Base-by-base conservation (phyloP, 2,797 vertebrate genomes). In the Anguilla megastoma region DNA sequence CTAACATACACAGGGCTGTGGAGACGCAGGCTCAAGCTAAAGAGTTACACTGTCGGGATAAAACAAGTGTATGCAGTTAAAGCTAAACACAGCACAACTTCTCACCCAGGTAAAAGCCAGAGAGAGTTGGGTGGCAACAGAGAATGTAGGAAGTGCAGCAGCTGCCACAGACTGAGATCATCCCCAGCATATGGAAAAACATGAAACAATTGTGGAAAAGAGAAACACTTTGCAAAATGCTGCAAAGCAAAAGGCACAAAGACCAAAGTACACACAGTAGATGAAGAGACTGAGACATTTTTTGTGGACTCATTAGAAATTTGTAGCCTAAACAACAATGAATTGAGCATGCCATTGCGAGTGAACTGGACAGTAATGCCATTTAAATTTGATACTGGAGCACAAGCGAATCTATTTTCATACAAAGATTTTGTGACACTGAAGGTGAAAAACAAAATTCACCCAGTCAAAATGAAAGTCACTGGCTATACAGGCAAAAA, bases 371-470 rank as follows among this genome's bases (percentile, higher is more conserved):
- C 60, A 27, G 84, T 88, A 41, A 60, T 86, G 54, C 74, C 76
- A 85, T 88, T 88, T 69, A 90, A 91, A 50, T 7, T 88, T 18
- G 85, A 89, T 71, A 90, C 88, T 14, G 89, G 76, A 12, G 88
- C 89, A 18, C 74, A 89, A 12, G 58, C 66, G 50, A 58, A 89
- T 80, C 52, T 90, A 3, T 18, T 87, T 1, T 86, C 80, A 45
- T 10, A 80, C 1, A 60, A 85, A 1, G 60, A 87, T 60, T 86
- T 86, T 27, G 74, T 21, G 54, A 85, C n/a, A 50, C 48, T 88
- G 2, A 71, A 30, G 21, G 3, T 79, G 21, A 88, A 86, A 69
- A 85, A 58, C 74, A 85, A 86, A 84, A 45, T 85, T 69, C 3
- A 80, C 10, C 27, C 87, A 36, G 58, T 85, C 50, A 88, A 89